phyloP scores from a whole-genome alignment of 2,797 vertebrate species.

The Liparis tanakae region DNA sequence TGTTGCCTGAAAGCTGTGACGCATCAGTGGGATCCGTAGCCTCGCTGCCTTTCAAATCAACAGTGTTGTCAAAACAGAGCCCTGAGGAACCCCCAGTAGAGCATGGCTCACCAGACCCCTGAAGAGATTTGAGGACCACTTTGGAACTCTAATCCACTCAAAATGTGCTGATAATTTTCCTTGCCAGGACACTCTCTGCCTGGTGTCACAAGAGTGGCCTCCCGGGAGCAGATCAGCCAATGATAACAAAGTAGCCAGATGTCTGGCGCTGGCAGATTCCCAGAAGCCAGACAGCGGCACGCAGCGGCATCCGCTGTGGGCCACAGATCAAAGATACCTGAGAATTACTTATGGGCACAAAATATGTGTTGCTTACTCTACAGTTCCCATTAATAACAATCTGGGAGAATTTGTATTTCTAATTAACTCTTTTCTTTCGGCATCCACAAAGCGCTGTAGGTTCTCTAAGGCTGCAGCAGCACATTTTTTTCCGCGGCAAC shows the following conservation, averaged over 20 bases:
- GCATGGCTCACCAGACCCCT: constrained; percentile 83
- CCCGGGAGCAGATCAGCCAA: constrained; percentile 97
- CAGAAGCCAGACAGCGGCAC: constrained; percentile 94
- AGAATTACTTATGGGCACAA: constrained; percentile 98
- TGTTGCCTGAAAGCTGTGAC: constrained; percentile 67
- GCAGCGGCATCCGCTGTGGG: constrained; percentile 92
- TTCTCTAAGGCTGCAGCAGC: constrained; percentile 79
- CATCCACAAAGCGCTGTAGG: constrained; percentile 81
- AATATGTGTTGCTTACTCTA: constrained; percentile 94
- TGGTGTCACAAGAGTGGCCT: constrained; percentile 94
- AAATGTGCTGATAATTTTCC: constrained; percentile 94
- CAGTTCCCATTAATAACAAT: constrained; percentile 97
- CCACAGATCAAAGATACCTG: constrained; percentile 99
- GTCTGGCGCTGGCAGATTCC: constrained; percentile 96
- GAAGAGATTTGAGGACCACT: constrained; percentile 91
- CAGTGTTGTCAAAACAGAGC: constrained; percentile 77
- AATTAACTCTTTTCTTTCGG: constrained; percentile 98
- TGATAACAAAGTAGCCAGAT: constrained; percentile 99
- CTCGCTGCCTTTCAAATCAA: constrained; percentile 70
- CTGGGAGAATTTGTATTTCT: constrained; percentile 99
- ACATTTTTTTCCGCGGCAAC: constrained; percentile 74
- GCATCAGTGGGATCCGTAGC: constrained; percentile 72
- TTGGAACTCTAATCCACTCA: constrained; percentile 91
- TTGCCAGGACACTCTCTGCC: constrained; percentile 98
- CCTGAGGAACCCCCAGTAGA: constrained; percentile 80